A percentile compares a stretch with the other conserved stretches of the same genome.
Conservation (phyloP, 2,797 vertebrate species). For the Argyrosomus regius region DNA sequence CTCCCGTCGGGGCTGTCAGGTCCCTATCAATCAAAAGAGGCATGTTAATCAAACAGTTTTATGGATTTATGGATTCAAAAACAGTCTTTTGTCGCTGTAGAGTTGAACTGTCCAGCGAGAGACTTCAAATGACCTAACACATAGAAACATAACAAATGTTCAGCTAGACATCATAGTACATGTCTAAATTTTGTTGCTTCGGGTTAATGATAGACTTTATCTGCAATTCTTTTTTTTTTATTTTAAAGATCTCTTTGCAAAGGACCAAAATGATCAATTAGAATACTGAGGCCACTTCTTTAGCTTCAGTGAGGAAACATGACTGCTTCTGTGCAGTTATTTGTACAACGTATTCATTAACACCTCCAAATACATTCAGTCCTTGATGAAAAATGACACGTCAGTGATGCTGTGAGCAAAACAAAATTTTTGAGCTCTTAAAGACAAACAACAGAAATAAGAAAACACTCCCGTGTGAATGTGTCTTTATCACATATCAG, state of each 20-base stretch:
- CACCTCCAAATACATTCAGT: background rate
- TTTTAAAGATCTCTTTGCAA: background rate
- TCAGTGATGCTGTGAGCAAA: too few species aligned
- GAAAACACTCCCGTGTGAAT: background rate
- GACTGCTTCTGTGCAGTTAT: background rate
- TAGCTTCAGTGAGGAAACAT: background rate
- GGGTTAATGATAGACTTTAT: background rate
- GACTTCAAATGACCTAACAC: too few species aligned
- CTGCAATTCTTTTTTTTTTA: background rate
- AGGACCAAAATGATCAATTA: background rate
- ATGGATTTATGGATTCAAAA: background rate
- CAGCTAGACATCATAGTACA: background rate
- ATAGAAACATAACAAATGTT: background rate
- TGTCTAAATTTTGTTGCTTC: background rate
- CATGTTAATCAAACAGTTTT: constrained; percentile 13
- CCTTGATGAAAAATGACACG: background rate
- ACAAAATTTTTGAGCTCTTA: too few species aligned
- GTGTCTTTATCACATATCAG: background rate
- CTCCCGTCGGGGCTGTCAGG: constrained; percentile 33
- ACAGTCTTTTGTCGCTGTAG: background rate
- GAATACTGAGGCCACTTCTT: background rate
- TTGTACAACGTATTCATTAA: background rate
- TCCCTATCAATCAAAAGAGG: constrained; percentile 69
- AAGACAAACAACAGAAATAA: too few species aligned
- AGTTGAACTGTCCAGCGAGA: background rate